A percentile compares a stretch with the other conserved stretches of the same genome.
These are phyloP conservation scores for Leptinotarsa texana DNA, from an alignment of 1,140 invertebrate species.

Conservation along the genomic window DNA sequence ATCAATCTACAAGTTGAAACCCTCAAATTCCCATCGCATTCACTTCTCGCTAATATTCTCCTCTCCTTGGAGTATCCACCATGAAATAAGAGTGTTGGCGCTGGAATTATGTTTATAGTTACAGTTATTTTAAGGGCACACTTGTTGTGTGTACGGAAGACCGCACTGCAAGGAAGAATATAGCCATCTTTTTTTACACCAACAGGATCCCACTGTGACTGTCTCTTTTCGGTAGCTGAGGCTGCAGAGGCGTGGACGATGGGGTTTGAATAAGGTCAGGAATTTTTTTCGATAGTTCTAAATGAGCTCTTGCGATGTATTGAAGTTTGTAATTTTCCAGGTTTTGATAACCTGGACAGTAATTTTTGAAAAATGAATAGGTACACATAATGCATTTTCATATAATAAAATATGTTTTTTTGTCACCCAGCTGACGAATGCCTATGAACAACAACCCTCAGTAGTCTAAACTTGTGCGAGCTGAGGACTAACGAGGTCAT, in stretches of 20 bases:
- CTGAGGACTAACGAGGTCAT: no score
- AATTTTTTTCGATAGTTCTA: no score
- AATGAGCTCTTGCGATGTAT: no score
- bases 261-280: background rate
- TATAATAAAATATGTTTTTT: no score
- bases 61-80: slow-evolving; percentile 38
- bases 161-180: slow-evolving; percentile 4
- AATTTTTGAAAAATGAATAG: no score
- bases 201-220: background rate
- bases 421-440: no score
- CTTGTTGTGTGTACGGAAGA: slow-evolving; percentile 51
- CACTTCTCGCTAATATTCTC: slow-evolving; percentile 43
- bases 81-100: slow-evolving; percentile 53
- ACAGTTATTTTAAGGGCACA: slow-evolving; percentile 56
- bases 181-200: slow-evolving; percentile 13
- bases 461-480: no score
- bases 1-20: slow-evolving; percentile 10
- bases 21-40: slow-evolving; percentile 25
- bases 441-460: no score
- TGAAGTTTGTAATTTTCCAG: no score
- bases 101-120: slow-evolving; percentile 57
- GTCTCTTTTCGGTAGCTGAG: slow-evolving; percentile 6
- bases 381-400: no score
- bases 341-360: no score
- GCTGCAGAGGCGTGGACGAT: background rate